Evolutionary conservation across 2,113 vertebrate species (phyloP).

Genomic region (Octodon degus): DNA sequence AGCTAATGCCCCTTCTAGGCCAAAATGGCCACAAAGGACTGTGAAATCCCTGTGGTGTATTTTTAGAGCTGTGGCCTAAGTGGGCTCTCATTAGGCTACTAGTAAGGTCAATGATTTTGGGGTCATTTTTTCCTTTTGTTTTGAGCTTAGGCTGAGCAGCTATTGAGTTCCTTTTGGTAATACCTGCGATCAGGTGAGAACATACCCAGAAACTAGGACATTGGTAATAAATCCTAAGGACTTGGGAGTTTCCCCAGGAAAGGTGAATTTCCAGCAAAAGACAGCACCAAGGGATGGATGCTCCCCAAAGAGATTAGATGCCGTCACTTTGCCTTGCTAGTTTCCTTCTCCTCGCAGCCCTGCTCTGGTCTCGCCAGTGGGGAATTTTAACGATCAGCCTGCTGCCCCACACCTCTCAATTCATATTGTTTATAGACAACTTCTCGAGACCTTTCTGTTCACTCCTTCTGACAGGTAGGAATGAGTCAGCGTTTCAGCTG

Average conservation of each 20-base stretch:
- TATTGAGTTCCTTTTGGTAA: neutral
- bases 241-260: neutral
- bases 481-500: neutral
- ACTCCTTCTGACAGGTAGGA: slow-evolving; percentile 40
- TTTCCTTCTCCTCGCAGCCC: neutral
- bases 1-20: neutral
- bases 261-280: neutral
- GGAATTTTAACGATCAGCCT: neutral
- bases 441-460: neutral
- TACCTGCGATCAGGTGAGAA: too few relatives aligned
- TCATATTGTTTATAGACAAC: neutral
- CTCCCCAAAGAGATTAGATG: neutral
- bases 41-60: neutral
- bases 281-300: neutral
- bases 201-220: neutral
- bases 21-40: neutral
- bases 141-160: neutral
- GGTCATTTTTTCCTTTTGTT: neutral
- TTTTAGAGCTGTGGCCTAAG: neutral
- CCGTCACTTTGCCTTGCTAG: neutral
- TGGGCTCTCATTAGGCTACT: neutral
- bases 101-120: neutral
- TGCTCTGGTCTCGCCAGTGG: neutral
- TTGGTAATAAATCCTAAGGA: neutral
- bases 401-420: neutral